A percentile compares a stretch with the other conserved stretches of the same genome.
Conservation (phyloP, 2,113 vertebrate genomes). For the Alaudala cheleensis region DNA sequence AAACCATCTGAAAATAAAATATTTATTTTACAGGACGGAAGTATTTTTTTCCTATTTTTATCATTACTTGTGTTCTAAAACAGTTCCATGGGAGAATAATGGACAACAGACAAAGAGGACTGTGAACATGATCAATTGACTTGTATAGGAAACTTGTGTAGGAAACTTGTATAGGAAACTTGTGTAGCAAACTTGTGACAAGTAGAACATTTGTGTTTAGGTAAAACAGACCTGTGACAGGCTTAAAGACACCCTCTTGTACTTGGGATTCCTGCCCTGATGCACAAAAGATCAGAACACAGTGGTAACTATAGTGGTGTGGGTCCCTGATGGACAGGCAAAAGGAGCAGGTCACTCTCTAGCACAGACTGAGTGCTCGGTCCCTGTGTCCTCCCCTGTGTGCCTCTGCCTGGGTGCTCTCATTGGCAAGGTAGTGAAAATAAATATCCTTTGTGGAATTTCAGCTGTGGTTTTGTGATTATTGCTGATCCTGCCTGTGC, state of each 20-base stretch:
- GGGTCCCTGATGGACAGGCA: background rate
- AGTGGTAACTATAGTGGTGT: background rate
- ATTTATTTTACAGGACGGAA: background rate
- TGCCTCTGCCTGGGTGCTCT: background rate
- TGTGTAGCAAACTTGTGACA: no score
- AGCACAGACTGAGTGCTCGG: rapidly evolving
- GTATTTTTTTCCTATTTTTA: background rate
- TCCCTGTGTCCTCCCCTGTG: no score
- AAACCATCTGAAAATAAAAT: background rate
- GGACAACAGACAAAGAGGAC: background rate
- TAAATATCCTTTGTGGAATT: background rate
- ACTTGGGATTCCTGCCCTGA: background rate
- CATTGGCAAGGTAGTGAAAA: background rate
- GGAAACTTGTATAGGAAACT: background rate
- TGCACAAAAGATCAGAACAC: background rate
- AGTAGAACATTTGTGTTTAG: background rate
- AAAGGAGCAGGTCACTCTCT: background rate
- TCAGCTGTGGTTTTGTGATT: background rate
- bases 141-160: background rate
- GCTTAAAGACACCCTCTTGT: background rate
- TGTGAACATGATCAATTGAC: background rate
- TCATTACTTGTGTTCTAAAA: background rate
- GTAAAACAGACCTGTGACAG: background rate
- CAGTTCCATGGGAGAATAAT: background rate
- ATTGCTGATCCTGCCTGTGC: background rate